These are phyloP conservation scores for Diploptera punctata DNA, from an alignment of 2,888 invertebrate species.

Conservation along the genomic window DNA sequence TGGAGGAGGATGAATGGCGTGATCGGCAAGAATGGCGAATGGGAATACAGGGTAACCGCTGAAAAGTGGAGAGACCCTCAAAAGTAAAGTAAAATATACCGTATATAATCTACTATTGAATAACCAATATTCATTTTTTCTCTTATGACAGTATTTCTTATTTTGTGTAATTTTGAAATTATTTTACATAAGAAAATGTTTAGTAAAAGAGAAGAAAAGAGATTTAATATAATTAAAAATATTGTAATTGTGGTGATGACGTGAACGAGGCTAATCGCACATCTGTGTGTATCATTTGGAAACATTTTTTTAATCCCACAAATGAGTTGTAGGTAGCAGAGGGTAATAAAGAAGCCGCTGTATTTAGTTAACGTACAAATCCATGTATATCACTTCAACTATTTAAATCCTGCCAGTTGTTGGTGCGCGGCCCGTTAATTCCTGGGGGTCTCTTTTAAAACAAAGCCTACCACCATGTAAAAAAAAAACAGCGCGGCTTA, in stretches of 20 bases:
- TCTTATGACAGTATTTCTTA: no score
- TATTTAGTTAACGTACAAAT: constrained; percentile 8
- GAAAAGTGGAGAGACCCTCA: no score
- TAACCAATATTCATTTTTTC: no score
- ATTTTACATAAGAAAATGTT: no score
- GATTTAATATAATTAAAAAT: no score
- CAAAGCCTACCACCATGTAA: constrained; percentile 13
- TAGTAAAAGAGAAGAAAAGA: no score
- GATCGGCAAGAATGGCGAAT: no score
- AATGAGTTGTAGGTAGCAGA: constrained; percentile 28
- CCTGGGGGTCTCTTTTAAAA: constrained; percentile 24
- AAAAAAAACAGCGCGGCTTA: constrained; percentile 7
- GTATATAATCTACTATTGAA: no score
- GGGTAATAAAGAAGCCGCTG: constrained; percentile 18
- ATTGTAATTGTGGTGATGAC: not conserved
- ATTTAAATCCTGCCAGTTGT: constrained; percentile 27
- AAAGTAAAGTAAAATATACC: no score
- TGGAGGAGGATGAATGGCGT: no score
- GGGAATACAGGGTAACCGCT: no score
- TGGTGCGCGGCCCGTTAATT: constrained; percentile 13
- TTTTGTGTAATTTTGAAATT: no score
- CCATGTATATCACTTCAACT: constrained; percentile 14
- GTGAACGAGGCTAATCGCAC: not conserved
- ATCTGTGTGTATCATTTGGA: constrained; percentile 16
- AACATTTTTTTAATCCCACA: constrained; percentile 26